Percentiles rank a stretch among this genome's conserved stretches.
Conservation (phyloP, 2,113 vertebrate species). For the western clawed frog (Xenopus tropicalis) region UCB_Xtro_10.0 CM004443.2:137808001-137808500, state of each 20-base stretch:
- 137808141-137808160: slow-evolving; percentile 1
- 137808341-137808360: no score
- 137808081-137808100: background rate
- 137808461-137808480: no score
- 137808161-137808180: slow-evolving; percentile 11
- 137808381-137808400: no score
- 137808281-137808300: slow-evolving; percentile 8
- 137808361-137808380: no score
- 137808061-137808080: background rate
- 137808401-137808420: no score
- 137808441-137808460: background rate
- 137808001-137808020: background rate
- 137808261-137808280: background rate
- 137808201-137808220: background rate
- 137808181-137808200: background rate
- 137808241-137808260: slow-evolving; percentile 28
- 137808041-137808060: background rate
- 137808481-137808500: no score
- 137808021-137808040: background rate
- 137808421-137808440: no score
- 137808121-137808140: background rate
- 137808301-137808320: slow-evolving; percentile 18
- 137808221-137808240: background rate
- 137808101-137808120: background rate
- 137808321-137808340: slow-evolving; percentile 2